phyloP scores from a whole-genome alignment of 2,113 vertebrate species.

The Myxocyprinus asiaticus region DNA sequence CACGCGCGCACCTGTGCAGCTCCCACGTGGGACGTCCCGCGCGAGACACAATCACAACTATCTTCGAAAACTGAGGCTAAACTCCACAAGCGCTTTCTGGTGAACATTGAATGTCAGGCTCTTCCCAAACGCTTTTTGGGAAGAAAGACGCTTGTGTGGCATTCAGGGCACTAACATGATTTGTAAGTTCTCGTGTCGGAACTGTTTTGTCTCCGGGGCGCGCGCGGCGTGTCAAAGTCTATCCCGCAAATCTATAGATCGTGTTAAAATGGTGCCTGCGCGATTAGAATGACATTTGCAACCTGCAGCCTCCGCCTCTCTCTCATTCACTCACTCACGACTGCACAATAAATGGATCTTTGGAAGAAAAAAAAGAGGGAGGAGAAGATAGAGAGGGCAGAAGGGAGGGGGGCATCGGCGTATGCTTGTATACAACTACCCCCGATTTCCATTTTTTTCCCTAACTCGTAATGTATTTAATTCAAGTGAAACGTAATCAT shows the following conservation, averaged over 20 bases:
- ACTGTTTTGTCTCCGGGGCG: conserved; percentile 4
- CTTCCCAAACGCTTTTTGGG: no score
- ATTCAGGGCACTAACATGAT: no score
- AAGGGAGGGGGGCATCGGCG: conserved; percentile 75
- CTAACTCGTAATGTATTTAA: conserved; percentile 86
- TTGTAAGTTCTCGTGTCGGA: background rate
- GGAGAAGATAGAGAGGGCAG: conserved; percentile 66
- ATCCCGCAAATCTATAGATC: conserved; percentile 61
- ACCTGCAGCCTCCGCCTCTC: conserved; percentile 69
- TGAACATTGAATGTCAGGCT: no score
- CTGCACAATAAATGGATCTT: conserved; percentile 71
- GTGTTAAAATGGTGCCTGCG: conserved; percentile 79
- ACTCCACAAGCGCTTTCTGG: no score
- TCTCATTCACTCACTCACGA: conserved; percentile 65
- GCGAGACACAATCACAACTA: background rate
- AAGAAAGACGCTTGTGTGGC: no score
- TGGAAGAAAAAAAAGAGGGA: conserved; percentile 68
- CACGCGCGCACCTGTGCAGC: conserved; percentile 36
- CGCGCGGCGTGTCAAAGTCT: conserved; percentile 17
- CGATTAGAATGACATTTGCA: conserved; percentile 82
- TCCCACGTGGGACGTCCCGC: conserved; percentile 34
- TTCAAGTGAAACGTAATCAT: conserved; percentile 86
- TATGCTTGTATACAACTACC: conserved; percentile 81
- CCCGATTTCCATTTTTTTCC: conserved; percentile 76
- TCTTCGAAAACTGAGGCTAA: background rate